Conservation (phyloP, 2,113 vertebrate species). For the Suncus etruscus region DNA sequence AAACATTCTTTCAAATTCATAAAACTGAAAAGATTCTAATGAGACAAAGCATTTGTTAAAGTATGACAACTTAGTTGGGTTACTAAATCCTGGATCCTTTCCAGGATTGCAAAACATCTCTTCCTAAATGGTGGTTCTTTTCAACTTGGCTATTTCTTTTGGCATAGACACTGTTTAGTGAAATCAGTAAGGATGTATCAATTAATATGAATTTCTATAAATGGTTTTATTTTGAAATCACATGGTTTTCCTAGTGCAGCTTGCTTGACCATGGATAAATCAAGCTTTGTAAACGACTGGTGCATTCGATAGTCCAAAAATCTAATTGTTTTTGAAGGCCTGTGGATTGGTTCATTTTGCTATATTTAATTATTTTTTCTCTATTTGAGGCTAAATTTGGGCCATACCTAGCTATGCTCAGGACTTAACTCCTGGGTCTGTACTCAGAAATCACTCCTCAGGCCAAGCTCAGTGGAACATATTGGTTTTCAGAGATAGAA, state of each 20-base stretch:
- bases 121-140: background rate
- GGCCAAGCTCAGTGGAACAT: too few relatives aligned
- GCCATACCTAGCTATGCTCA: too few relatives aligned
- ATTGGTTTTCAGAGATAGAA: too few relatives aligned
- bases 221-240: slow-evolving; percentile 33
- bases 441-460: too few relatives aligned
- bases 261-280: slow-evolving; percentile 23
- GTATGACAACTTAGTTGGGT: slow-evolving; percentile 20
- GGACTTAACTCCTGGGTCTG: too few relatives aligned
- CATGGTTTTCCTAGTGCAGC: slow-evolving; percentile 9
- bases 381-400: too few relatives aligned
- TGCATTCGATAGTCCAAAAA: background rate
- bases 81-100: background rate
- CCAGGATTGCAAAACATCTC: background rate
- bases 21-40: slow-evolving; percentile 5
- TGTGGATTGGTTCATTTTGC: slow-evolving; percentile 6
- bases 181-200: background rate
- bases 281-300: background rate
- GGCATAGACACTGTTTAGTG: background rate
- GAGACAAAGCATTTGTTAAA: background rate
- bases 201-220: slow-evolving; percentile 31
- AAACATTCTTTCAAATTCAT: slow-evolving; percentile 36
- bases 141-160: background rate
- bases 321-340: background rate
- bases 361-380: background rate